Evolutionary conservation across 2,888 invertebrate species (phyloP), one percentile per base, ranked within the genome.

Genomic region (Cosmorhoe ocellata): DNA sequence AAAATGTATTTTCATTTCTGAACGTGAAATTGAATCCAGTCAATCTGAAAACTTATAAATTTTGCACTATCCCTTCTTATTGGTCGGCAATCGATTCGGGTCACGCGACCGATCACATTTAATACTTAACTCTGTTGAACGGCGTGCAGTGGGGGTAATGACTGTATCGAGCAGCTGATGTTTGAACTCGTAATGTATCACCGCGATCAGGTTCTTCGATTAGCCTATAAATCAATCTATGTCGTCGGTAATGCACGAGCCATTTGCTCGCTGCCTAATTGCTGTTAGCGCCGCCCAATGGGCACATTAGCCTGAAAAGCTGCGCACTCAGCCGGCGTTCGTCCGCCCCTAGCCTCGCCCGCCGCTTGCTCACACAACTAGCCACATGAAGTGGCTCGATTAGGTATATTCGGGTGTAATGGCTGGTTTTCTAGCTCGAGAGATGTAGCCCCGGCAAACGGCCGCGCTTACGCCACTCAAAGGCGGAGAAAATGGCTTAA

Each of bases 401-500:
- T 81, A 71, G 77, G 74, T 81, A 76, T 77, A 79, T 79, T 83
- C 71, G 74, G 68, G 71, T 76, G 75, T 87, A 88, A 87, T 87
- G 81, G 86, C 79, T 89, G 84, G 88, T 90, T 88, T 89, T 89
- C 89, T 88, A 89, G 89, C 87, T 88, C 88, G 81, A 77, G 83
- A 83, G 81, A 82, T 81, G 81, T 79, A 78, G 79, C 80, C 78
- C 74, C 80, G 76, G 81, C 87, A 86, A 88, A 88, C 83, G 84
- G 81, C 76, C 83, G 74, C 85, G 84, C 89, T 90, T 89, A 90
- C 86, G 83, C 82, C 87, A 89, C 86, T 89, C 86, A 90, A 90
- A 90, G 87, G 88, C 89, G 87, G 89, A 82, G 89, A 90, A 89
- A 89, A 89, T 90, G 87, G 87, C 86, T 90, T 88, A 90, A 90